Base-by-base conservation (phyloP, 2,888 invertebrate genomes). In the Elegia similella region DNA sequence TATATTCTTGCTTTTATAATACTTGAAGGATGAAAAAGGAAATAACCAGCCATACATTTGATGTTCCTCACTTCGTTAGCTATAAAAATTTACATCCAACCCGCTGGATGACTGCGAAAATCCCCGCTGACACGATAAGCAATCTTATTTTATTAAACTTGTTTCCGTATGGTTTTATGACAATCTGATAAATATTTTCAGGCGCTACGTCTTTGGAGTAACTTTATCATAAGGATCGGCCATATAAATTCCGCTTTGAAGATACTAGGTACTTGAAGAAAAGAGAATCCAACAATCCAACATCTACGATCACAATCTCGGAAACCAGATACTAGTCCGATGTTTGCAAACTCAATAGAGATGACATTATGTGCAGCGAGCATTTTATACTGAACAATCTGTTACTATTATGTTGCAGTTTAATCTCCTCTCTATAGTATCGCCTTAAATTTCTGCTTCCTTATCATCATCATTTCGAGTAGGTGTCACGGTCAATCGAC, bases 111-210 rank as follows among this genome's bases (percentile, higher is more conserved):
- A 50, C 34, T 38, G 34, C 50, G 50, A 50, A 32, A 50, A 32
- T 16, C 16, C 34, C 30, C 17, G 15, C 34, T 38, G 50, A 34
- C 34, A 38, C 34, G 50, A 50, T 50, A 38, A 50, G 34, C 34
- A n/a, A 50, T 50, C 50, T 50, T 50, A 50, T 50, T 50, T 50
- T 50, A 50, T 50, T 50, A 34, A 50, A 32, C 50, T 34, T 50
- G 50, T 50, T 50, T 50, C 32, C 50, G 15, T 7, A 16, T 43
- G 30, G 32, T 15, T 53, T 42, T 53, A 54, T 54, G 54, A 43
- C 53, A 53, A 53, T 53, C 53, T 53, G 44, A 54, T 54, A 54
- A 54, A 44, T 32, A 32, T 44, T 55, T 32, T 55, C 50, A 50
- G 16, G 50, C 17, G 34, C 34, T 50, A 16, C 50, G 34, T 34